These are phyloP conservation scores for Muricea muricata DNA, from an alignment of 92 coral and sea anemone genomes.

Conservation along the genomic window DNA sequence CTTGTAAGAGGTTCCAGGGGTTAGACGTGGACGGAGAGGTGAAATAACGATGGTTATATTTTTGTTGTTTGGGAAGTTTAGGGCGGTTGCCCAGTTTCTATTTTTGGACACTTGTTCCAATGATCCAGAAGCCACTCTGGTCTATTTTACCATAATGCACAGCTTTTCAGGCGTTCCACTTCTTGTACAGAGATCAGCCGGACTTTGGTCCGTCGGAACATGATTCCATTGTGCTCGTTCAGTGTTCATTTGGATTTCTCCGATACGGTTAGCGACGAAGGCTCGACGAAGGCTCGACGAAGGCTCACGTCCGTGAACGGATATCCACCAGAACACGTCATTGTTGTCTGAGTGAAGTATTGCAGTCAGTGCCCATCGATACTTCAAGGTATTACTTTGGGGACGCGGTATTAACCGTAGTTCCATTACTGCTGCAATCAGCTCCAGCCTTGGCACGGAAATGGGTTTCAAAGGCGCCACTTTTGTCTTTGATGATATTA, in stretches of 20 bases:
- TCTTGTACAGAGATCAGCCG: constrained; percentile 65
- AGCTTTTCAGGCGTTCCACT: constrained; percentile 43
- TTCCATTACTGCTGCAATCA: too few relatives aligned
- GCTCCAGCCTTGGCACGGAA: too few relatives aligned
- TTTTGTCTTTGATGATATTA: too few relatives aligned
- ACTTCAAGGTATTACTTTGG: too few relatives aligned
- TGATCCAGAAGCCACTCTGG: constrained; percentile 51
- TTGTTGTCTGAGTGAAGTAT: constrained; percentile 60
- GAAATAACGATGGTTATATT: too few relatives aligned
- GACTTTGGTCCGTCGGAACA: constrained; percentile 62
- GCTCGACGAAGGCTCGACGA: too few relatives aligned
- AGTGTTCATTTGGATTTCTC: constrained; percentile 61
- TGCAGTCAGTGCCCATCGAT: constrained; percentile 36
- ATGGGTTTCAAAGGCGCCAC: constrained; percentile 52
- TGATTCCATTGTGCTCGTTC: constrained; percentile 68
- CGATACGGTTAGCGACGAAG: constrained; percentile 58
- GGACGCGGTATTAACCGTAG: too few relatives aligned
- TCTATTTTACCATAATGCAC: constrained; percentile 58
- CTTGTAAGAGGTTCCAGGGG: too few relatives aligned
- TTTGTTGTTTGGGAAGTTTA: too few relatives aligned
- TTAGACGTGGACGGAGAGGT: too few relatives aligned
- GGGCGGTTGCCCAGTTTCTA: not conserved
- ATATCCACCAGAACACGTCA: constrained; percentile 67
- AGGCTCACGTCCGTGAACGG: constrained; percentile 54
- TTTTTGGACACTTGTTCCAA: too few relatives aligned